These are phyloP conservation scores for Calyptomena viridis DNA, from an alignment of 2,113 vertebrate species.

Conservation along the genomic window DNA sequence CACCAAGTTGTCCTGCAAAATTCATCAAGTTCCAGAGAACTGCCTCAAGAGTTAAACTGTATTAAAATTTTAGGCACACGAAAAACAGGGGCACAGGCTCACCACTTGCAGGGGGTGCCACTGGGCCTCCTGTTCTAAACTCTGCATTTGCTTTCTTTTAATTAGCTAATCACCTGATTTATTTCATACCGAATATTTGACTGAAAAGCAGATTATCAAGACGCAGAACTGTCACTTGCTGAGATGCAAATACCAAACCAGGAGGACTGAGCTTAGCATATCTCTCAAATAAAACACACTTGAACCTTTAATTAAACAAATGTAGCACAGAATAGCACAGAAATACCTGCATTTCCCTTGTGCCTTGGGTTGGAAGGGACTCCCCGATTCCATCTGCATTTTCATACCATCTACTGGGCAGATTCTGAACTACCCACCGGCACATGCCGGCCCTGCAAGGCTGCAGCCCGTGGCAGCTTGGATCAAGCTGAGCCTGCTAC, in stretches of 20 bases:
- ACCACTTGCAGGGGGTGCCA: background rate
- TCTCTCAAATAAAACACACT: background rate
- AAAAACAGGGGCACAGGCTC: background rate
- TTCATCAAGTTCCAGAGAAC: background rate
- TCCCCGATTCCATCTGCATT: background rate
- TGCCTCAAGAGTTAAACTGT: background rate
- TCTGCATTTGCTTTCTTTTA: background rate
- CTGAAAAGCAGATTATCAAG: background rate
- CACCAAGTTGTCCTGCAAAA: background rate
- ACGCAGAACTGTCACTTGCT: background rate
- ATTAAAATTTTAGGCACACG: background rate
- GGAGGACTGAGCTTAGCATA: background rate
- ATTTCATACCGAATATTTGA: background rate
- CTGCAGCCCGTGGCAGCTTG: background rate
- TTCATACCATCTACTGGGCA: slow-evolving; percentile 47
- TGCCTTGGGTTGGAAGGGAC: background rate
- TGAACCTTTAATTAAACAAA: background rate
- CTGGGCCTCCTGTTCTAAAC: background rate
- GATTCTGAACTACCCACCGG: background rate
- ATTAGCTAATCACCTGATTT: background rate
- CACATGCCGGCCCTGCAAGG: background rate
- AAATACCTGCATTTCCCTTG: background rate
- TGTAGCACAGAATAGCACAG: background rate
- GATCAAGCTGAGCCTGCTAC: background rate
- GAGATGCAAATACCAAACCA: background rate